phyloP scores from a whole-genome alignment of 2,888 invertebrate genomes.

The Mechanitis mazaeus region DNA sequence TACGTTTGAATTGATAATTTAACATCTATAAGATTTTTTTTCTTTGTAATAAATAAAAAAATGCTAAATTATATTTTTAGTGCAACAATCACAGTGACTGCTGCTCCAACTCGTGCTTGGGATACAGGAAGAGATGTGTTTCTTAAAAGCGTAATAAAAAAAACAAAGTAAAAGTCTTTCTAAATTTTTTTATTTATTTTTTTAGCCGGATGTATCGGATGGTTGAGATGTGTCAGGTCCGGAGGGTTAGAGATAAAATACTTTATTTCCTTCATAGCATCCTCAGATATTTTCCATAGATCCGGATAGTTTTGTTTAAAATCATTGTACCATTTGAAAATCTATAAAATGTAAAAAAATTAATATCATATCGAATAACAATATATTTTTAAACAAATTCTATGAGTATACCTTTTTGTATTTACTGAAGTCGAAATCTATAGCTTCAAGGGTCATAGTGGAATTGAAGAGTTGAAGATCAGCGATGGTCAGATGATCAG shows the following conservation, averaged over 20 bases:
- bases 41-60: no score
- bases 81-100: slow-evolving; percentile 34
- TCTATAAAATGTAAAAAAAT: slow-evolving; percentile 36
- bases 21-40: no score
- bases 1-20: no score
- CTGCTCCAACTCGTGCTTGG: slow-evolving; percentile 34
- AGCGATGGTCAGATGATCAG: slow-evolving; percentile 83
- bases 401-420: slow-evolving; percentile 67
- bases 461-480: slow-evolving; percentile 84
- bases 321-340: slow-evolving; percentile 81
- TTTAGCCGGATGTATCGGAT: slow-evolving; percentile 84
- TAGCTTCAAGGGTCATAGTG: slow-evolving; percentile 84
- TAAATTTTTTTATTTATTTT: slow-evolving; percentile 55
- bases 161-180: neutral
- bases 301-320: slow-evolving; percentile 82
- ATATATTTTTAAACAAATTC: neutral
- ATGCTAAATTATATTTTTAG: slow-evolving; percentile 18
- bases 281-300: slow-evolving; percentile 82
- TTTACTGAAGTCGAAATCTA: slow-evolving; percentile 78
- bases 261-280: slow-evolving; percentile 81
- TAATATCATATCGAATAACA: no score
- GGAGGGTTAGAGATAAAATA: slow-evolving; percentile 84
- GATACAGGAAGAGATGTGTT: slow-evolving; percentile 34
- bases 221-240: slow-evolving; percentile 81
- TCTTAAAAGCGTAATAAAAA: slow-evolving; percentile 15